Base-by-base conservation (phyloP, 2,113 vertebrate genomes). In the Etheostoma cragini region DNA sequence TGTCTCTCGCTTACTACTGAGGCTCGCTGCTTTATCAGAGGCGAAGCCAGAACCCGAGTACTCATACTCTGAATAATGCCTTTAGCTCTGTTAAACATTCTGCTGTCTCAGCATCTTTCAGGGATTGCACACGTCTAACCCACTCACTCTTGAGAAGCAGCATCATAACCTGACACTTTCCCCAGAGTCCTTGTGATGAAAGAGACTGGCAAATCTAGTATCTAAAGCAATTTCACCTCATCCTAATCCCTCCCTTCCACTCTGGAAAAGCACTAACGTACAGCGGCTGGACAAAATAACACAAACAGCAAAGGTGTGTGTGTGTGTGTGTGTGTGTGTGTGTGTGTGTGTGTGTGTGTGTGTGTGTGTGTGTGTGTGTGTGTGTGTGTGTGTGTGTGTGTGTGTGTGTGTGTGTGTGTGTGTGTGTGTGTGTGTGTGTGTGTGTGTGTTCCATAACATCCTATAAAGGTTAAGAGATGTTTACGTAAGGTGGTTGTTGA, bases 61-160 rank as follows among this genome's bases (percentile, higher is more conserved):
- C 83, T 91, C 82, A 49, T 84, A 86, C 87, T 90, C 83, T 81
- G 88, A 93, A 90, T 91, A 92, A 93, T 88, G 90, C 91, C 90
- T 89, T 88, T 38, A 90, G 85, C 85, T 83, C 91, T 94, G 94
- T 94, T 93, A 92, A 93, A 92, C 93, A 93, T 88, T 92, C 83
- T 89, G 93, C 93, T 80, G 87, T 84, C 90, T 95, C 94, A 93
- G 94, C 94, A 91, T 67, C 86, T 93, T 88, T 72, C 81, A 60
- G 88, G 90, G 82, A 93, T 81, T 81, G 86, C 62, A 65, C 78
- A 4, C 78, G 86, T 78, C 83, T 84, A 84, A 84, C 89, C 85
- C 91, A 83, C 88, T 80, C 72, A 38, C 84, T 92, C 80, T 86
- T 65, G 80, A 91, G 87, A 60, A 87, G 83, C 77, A 22, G 80